Evolutionary conservation across 2,888 invertebrate species (phyloP).

Genomic region (Megaustenia siamemsis): DNA sequence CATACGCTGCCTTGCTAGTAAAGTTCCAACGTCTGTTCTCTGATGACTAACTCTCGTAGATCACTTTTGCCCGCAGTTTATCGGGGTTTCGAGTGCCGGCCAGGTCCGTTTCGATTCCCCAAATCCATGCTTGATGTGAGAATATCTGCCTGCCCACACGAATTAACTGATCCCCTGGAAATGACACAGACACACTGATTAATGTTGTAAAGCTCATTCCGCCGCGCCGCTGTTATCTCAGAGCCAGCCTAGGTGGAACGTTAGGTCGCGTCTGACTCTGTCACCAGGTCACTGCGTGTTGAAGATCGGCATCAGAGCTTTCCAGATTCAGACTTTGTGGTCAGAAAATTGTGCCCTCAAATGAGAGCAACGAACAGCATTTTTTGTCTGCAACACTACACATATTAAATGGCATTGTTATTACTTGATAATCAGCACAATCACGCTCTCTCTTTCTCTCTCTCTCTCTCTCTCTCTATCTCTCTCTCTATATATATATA

Average conservation of each 20-base stretch:
- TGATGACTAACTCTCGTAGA: conserved; percentile 12
- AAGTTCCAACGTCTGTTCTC: not conserved
- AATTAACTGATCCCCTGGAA: conserved; percentile 50
- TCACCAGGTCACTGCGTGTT: conserved; percentile 13
- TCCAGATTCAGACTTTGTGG: not conserved
- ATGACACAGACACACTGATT: conserved; percentile 48
- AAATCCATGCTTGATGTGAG: conserved; percentile 44
- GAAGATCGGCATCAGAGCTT: not conserved
- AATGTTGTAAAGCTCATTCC: conserved; percentile 43
- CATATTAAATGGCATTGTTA: too few relatives aligned
- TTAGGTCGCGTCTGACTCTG: conserved; percentile 20
- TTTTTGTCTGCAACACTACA: too few relatives aligned
- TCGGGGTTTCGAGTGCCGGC: conserved; percentile 41
- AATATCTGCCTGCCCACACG: conserved; percentile 33
- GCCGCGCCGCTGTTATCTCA: conserved; percentile 25
- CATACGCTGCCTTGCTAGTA: not conserved
- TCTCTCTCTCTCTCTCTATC: not conserved
- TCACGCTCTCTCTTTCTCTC: not conserved
- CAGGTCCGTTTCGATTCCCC: conserved; percentile 35
- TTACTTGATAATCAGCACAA: not conserved
- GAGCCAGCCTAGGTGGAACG: conserved; percentile 19
- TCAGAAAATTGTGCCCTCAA: not conserved
- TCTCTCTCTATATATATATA: not conserved
- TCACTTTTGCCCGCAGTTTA: conserved; percentile 22
- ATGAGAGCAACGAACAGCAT: not conserved